Evolutionary conservation across 2,888 invertebrate species (phyloP).

Genomic region (Portevinia maculata): DNA sequence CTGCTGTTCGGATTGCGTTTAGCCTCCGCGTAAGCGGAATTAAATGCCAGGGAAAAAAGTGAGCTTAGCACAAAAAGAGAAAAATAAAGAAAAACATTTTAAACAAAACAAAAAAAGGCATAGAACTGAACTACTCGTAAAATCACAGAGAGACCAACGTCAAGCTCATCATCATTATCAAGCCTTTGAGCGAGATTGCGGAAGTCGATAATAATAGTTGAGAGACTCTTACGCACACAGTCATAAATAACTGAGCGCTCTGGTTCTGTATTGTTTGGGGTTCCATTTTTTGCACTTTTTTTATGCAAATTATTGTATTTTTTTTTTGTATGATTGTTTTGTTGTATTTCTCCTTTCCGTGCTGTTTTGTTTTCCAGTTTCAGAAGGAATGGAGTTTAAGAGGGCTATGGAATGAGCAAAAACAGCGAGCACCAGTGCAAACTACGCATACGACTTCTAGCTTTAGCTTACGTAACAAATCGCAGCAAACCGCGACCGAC

Average conservation of each 20-base stretch:
- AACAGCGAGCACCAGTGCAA: not conserved
- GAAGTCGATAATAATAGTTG: conserved; percentile 72
- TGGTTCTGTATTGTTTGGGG: conserved; percentile 16
- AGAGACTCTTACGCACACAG: conserved; percentile 59
- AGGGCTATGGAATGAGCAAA: not conserved
- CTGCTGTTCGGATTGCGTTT: conserved; percentile 6
- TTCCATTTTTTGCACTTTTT: conserved; percentile 17
- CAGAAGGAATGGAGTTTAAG: not conserved
- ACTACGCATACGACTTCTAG: conserved; percentile 17
- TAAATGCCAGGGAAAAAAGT: conserved; percentile 29
- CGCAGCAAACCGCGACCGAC: conserved; percentile 22
- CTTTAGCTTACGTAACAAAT: conserved; percentile 35
- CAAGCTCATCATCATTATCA: conserved; percentile 67
- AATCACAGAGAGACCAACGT: conserved; percentile 33
- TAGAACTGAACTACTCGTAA: conserved; percentile 1
- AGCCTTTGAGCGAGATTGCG: conserved; percentile 70
- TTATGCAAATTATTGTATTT: conserved; percentile 36
- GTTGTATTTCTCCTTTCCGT: conserved; percentile 2
- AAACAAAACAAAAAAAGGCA: conserved; percentile 2
- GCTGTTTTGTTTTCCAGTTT: not conserved
- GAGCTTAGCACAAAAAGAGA: conserved; percentile 1
- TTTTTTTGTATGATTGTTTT: conserved; percentile 35
- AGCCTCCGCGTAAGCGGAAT: conserved; percentile 32
- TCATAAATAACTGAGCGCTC: conserved; percentile 19
- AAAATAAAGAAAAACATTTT: conserved; percentile 21